Evolutionary conservation across 2,888 invertebrate species (phyloP), one percentile per base, ranked within the genome.

Genomic region (Apodemia hepburni): DNA sequence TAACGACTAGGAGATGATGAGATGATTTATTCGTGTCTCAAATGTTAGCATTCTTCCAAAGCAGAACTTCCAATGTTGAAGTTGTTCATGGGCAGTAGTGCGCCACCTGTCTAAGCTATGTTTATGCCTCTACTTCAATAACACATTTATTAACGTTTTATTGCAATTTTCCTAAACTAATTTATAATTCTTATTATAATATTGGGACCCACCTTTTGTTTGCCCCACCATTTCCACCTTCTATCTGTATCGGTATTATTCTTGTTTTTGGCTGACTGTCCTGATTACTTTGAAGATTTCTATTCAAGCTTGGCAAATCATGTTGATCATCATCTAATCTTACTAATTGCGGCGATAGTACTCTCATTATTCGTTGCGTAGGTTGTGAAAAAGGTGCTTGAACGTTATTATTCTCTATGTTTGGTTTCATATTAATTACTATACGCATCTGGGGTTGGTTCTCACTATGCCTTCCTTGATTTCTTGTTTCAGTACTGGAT

Each of bases 181-280:
- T 38, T 38, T 38, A 3, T 38, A 38, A 12, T 38, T 38, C 12
- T 3, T 12, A 38, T 12, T 38, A 45, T 6, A 9, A 45, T 27
- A 61, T 1, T 47, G 18, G n/a, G 27, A 64, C 61, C 75, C 78
- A 91, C 91, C 89, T 90, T 73, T 83, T 85, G 66, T 87, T 87
- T 68, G 84, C 76, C 66, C 86, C 87, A 68, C 82, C 76, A 67
- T 79, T 83, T 66, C 75, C 73, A 54, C 85, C 84, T 80, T 94
- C 94, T 70, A 94, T 88, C 68, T 93, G 91, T 70, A 94, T 93
- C 17, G 94, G 94, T 76, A 94, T 93, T 70, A 94, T 92, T 70
- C 94, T 87, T 47, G 93, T 92, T 71, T 87, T 92, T 3, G 90
- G 85, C 68, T 87, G 87, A 69, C 69, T 76, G 47, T 88, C 85